Percentiles rank a stretch among this genome's conserved stretches.
These are phyloP conservation scores for Tetrapedia diversipes DNA, from an alignment of 2,888 invertebrate genomes.

Conservation along the genomic window DNA sequence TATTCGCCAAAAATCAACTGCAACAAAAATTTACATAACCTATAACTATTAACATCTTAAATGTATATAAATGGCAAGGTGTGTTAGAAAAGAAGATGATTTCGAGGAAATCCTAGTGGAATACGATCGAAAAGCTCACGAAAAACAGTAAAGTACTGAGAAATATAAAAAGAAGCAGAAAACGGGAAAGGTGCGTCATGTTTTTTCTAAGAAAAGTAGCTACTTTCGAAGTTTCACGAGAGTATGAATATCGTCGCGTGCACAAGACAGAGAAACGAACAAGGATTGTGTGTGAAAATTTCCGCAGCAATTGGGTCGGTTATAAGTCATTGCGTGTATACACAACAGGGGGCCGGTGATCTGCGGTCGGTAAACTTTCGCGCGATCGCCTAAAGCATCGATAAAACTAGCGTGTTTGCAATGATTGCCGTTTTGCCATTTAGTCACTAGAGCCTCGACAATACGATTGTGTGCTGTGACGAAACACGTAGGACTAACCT, in stretches of 20 bases:
- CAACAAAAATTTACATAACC: no score
- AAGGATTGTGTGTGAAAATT: slow-evolving; percentile 39
- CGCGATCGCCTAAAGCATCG: slow-evolving; percentile 25
- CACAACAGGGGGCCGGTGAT: slow-evolving; percentile 8
- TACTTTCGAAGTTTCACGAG: slow-evolving; percentile 26
- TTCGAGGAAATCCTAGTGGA: neutral
- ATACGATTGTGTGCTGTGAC: neutral
- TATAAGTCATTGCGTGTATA: neutral
- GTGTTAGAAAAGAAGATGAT: neutral
- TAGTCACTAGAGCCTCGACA: neutral
- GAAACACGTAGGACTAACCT: neutral
- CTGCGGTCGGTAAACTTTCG: slow-evolving; percentile 33
- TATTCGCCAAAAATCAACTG: neutral
- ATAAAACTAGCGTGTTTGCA: slow-evolving; percentile 18
- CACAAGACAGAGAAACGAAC: slow-evolving; percentile 1
- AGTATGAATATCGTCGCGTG: slow-evolving; percentile 31
- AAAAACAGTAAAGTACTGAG: neutral
- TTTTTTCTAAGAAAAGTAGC: slow-evolving; percentile 33
- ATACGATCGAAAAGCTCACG: neutral
- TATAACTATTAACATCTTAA: no score
- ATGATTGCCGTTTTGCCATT: slow-evolving; percentile 10
- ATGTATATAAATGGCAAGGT: neutral
- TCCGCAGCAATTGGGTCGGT: slow-evolving; percentile 35
- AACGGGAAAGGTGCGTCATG: neutral
- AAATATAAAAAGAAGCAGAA: neutral